Evolutionary conservation across 2,113 vertebrate species (phyloP).

Genomic region (Macquaria australasica): DNA sequence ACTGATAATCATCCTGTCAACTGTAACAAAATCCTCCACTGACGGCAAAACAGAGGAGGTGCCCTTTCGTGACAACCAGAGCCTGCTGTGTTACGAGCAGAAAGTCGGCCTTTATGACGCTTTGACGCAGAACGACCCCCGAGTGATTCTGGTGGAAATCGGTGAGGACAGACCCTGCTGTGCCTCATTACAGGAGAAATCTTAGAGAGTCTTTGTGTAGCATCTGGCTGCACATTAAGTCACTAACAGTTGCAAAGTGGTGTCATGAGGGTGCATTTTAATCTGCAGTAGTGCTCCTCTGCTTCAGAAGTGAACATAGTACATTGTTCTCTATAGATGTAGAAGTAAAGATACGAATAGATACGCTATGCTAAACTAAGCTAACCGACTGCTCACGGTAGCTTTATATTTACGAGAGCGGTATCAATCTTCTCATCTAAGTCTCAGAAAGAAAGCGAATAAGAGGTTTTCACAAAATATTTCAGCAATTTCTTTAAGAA

Average conservation of each 20-base stretch:
- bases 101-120: slow-evolving; percentile 87
- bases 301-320: not conserved
- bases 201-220: not conserved
- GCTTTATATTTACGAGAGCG: too few species aligned
- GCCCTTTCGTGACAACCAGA: slow-evolving; percentile 35
- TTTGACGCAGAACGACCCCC: slow-evolving; percentile 83
- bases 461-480: too few species aligned
- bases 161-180: slow-evolving; percentile 43
- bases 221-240: not conserved
- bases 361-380: too few species aligned
- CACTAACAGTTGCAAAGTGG: not conserved
- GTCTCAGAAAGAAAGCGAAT: too few species aligned
- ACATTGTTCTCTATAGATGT: not conserved
- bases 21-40: not conserved
- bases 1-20: slow-evolving; percentile 87
- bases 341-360: not conserved
- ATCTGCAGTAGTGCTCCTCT: not conserved
- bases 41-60: not conserved
- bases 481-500: too few species aligned
- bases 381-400: too few species aligned
- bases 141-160: slow-evolving; percentile 89
- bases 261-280: not conserved
- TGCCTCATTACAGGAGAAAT: not conserved
- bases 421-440: too few species aligned
- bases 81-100: slow-evolving; percentile 81